Evolutionary conservation across 2,888 invertebrate genomes (phyloP).

Genomic region (Hyposoter dolosus): DNA sequence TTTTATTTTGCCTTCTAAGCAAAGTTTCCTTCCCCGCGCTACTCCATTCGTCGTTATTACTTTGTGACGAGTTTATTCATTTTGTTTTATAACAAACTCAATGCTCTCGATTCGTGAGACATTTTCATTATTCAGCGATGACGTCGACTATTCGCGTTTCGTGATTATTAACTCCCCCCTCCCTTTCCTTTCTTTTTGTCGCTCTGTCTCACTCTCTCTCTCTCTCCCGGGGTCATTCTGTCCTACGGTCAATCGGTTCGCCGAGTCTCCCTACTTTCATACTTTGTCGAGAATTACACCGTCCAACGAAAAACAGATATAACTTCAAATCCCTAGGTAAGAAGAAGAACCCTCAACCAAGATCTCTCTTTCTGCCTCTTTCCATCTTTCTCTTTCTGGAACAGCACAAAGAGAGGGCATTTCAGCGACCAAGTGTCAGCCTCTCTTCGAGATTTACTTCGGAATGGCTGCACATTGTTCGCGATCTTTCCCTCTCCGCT

Average conservation of each 20-base stretch:
- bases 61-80: conserved; percentile 7
- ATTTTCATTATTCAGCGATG: conserved; percentile 15
- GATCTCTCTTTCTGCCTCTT: conserved; percentile 15
- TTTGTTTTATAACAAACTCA: conserved; percentile 24
- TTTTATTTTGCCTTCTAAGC: conserved; percentile 77
- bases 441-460: conserved; percentile 71
- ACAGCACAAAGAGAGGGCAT: conserved; percentile 55
- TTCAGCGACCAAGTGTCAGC: conserved; percentile 77
- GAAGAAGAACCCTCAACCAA: conserved; percentile 46
- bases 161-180: conserved; percentile 27
- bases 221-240: conserved; percentile 25
- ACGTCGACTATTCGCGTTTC: conserved; percentile 31
- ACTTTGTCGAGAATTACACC: conserved; percentile 40
- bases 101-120: conserved; percentile 6
- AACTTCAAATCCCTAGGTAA: conserved; percentile 58
- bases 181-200: neutral
- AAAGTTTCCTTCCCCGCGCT: conserved; percentile 64
- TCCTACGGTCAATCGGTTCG: conserved; percentile 52
- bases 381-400: conserved; percentile 38
- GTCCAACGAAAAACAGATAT: conserved; percentile 53
- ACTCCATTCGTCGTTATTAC: conserved; percentile 3
- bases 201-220: conserved; percentile 18
- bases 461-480: conserved; percentile 79
- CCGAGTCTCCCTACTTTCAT: conserved; percentile 49
- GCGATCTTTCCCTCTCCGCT: conserved; percentile 52